Evolutionary conservation across 2,113 vertebrate species (phyloP), one percentile per base, ranked within the genome.

Genomic region (Myotis brandtii): DNA sequence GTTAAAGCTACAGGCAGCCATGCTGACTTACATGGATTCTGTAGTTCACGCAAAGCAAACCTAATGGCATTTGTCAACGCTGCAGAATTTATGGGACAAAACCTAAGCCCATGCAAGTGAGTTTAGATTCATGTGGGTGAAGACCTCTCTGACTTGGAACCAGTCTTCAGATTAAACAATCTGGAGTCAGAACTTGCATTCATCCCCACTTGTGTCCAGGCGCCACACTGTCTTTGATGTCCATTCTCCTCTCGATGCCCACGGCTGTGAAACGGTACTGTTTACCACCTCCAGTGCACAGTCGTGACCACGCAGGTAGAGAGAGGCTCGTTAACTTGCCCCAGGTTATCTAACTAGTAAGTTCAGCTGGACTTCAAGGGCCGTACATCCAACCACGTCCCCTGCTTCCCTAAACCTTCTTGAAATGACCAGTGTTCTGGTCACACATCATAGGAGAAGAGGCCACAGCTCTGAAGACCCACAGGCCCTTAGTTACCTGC

Each of bases 401-500:
- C 3, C 20, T 37, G 17, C 13, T 90, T 91, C 54, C 62, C 52
- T 11, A 34, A 25, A 70, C 12, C 43, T 70, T 82, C 40, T 12
- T 69, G 62, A 81, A 70, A 67, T 30, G 12, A 73, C 0, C 27
- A 56, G 77, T 30, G 14, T 54, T 80, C 89, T 30, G 32, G 43
- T 87, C 7, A 21, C 10, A 37, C 4, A 6, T 37, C 43, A 25
- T 3, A 30, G 23, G 69, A 67, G 77, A 72, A 40, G 17, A 43
- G 76, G 25, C 20, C 52, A 70, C 14, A 46, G 14, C 14, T n/a
- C n/a, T n/a, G 30, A 86, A 94, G 66, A 52, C 27, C 11, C 37
- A 1, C 14, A 23, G 72, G 14, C 37, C 10, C 69, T 52, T n/a
- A 54, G 30, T 93, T 99, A 99, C 99, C 99, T 99, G 98, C 2